phyloP scores from a whole-genome alignment of 2,113 vertebrate genomes.

The Glaucidium brasilianum region DNA sequence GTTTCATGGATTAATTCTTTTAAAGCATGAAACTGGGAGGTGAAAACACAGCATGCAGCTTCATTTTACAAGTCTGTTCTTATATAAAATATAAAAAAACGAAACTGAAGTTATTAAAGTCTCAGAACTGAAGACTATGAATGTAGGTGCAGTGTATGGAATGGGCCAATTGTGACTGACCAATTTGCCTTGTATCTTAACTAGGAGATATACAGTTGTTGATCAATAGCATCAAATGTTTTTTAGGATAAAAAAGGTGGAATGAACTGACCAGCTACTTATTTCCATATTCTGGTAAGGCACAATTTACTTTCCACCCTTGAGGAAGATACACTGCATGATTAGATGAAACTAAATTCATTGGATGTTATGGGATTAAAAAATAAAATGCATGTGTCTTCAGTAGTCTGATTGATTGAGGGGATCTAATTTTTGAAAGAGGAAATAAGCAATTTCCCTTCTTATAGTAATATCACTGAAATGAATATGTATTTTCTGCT shows the following conservation, averaged over 20 bases:
- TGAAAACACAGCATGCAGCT: not conserved
- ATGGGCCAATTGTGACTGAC: not conserved
- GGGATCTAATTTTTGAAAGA: not conserved
- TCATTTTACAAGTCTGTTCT: not conserved
- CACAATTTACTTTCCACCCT: constrained; percentile 14
- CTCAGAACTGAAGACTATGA: not conserved
- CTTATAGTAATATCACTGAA: not conserved
- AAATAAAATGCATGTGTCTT: not conserved
- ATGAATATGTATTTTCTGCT: not conserved
- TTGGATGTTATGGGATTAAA: not conserved
- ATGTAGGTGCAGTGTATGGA: not conserved
- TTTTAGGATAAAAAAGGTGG: not conserved
- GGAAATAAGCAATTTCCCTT: not conserved
- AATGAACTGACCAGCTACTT: not conserved
- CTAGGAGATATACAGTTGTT: not conserved
- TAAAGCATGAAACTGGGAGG: not conserved
- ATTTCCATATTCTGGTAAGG: constrained; percentile 40
- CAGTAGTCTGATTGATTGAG: not conserved
- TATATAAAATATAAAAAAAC: not conserved
- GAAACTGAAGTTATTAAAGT: not conserved
- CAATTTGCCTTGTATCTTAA: not conserved
- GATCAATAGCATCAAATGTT: not conserved
- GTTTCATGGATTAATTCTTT: constrained; percentile 24
- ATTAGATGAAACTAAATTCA: constrained; percentile 22
- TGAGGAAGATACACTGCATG: not conserved